Evolutionary conservation across 2,113 vertebrate species (phyloP), one percentile per base, ranked within the genome.

Genomic region (Charadrius vociferus): DNA sequence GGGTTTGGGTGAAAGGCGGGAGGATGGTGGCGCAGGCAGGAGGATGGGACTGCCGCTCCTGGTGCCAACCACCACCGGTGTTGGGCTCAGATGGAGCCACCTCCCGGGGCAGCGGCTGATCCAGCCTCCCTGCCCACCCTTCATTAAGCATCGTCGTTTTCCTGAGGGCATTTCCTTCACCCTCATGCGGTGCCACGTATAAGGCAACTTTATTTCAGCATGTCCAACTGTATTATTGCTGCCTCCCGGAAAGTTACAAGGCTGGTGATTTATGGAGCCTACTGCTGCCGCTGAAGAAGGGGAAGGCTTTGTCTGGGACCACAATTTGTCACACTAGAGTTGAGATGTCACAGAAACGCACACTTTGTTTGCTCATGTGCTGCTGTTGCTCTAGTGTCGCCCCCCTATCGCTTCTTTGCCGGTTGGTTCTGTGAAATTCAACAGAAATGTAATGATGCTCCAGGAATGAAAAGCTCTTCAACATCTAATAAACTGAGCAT

Each of bases 111-210:
- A 58, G 90, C 47, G 14, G 67, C 50, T 26, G 68, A 49, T 32
- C 41, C 63, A 43, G 23, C 17, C 52, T 47, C 1, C 0, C 24
- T 27, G 53, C 2, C 3, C 26, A 19, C n/a, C 58, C 27, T 72
- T 30, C 30, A 2, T 23, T 12, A 77, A 70, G n/a, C 2, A 1
- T 9, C 0, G 0, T 0, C 1, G 1, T 45, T 90, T 56, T 79
- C 81, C 56, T 0, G 1, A 86, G 34, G 53, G 49, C 34, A 21
- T 72, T 65, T 82, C 14, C 52, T 47, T 14, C 24, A 49, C 73
- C 50, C 37, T 32, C 7, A 45, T 0, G 0, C 1, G 1, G 21
- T 19, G 27, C 45, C 68, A 45, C 3, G 0, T 34, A 18, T 34
- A n/a, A 79, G 59, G 56, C 8, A 53, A 62, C 45, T 81, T 58